Evolutionary conservation across 2,797 vertebrate genomes (phyloP), one percentile per base, ranked within the genome.

Genomic region (Oreonectes daqikongensis): DNA sequence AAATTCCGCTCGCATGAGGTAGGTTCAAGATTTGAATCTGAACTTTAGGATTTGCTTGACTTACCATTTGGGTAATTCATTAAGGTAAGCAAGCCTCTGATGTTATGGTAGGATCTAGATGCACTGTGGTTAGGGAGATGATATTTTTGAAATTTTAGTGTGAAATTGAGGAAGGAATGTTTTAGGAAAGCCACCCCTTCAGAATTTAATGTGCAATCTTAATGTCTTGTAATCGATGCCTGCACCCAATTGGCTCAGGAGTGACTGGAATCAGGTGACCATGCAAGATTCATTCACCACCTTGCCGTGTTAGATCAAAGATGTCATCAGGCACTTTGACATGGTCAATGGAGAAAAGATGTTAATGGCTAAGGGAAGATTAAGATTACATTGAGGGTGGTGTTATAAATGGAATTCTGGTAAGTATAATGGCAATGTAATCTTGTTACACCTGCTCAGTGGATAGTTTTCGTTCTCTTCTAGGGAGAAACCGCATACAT

Each of bases 401-500:
- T 57, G 53, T 26, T 57, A 14, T 26, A 24, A 12, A 4, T 11
- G 52, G 12, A 14, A 26, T 24, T 57, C 44, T 44, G 70, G 74
- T 73, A 69, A 77, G 74, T 72, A 66, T 67, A 48, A n/a, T 55
- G 46, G 55, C 11, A 12, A 35, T 44, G 11, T 44, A 38, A 30
- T 46, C 20, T 2, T n/a, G 0, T 10, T 42, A n/a, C 44, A 15
- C 14, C 53, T 82, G 64, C 80, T 84, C 74, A 84, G 66, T 67
- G 46, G 14, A 64, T 52, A 78, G 18, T 66, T 79, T 57, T 69
- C 79, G 10, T 85, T 93, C 85, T 90, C 81, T 40, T 84, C 88
- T 91, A 96, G 94, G 95, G 94, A 89, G 94, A 96, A 90, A 98
- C 96, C 26, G 93, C 94, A 46, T 96, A 95, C 91, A 94, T 96